Evolutionary conservation across 2,113 vertebrate genomes (phyloP), one percentile per base, ranked within the genome.

Genomic region (Xiphophorus maculatus): DNA sequence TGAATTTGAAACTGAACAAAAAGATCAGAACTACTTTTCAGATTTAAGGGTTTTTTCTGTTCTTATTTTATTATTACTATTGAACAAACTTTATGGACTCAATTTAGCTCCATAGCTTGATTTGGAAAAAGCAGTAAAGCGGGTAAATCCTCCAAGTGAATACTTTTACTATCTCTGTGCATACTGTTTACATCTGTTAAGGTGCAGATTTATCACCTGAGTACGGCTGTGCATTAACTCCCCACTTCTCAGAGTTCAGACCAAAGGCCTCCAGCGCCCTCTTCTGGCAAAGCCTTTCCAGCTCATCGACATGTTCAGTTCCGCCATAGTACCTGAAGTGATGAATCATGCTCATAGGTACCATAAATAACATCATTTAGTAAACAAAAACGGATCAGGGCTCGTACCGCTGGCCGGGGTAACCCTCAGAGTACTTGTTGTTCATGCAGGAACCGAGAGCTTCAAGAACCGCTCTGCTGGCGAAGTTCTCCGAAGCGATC

Each of bases 341-440:
- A 58, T 0, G 0, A 62, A 80, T 29, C 17, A 71, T 6, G 32
- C 4, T 1, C 32, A 71, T 40, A 14, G 30, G 37, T 44, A 80
- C 22, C 51, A 25, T 11, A 3, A 54, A 54, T 54, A 60, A 27
- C 29, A 13, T 11, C 28, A 48, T 62, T 32, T 3, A 22, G 22
- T 0, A 11, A 60, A 11, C 32, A 5, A 3, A 54, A 63, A 12
- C 28, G 22, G 14, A 12, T 69, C 12, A 2, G 51, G 11, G 61
- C 0, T 6, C 17, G 14, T 79, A 99, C 98, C 98, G 97, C 91
- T 98, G 97, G 48, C 97, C 98, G 0, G 98, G 97, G 89, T 99
- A 99, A 0, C 98, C 98, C 81, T 99, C 98, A 0, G 98, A 99
- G 88, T 99, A 99, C 85, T 99, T 99, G 92, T 99, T 99, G 91